These are phyloP conservation scores for Serilophus lunatus DNA, from an alignment of 2,113 vertebrate species.

Conservation along the genomic window DNA sequence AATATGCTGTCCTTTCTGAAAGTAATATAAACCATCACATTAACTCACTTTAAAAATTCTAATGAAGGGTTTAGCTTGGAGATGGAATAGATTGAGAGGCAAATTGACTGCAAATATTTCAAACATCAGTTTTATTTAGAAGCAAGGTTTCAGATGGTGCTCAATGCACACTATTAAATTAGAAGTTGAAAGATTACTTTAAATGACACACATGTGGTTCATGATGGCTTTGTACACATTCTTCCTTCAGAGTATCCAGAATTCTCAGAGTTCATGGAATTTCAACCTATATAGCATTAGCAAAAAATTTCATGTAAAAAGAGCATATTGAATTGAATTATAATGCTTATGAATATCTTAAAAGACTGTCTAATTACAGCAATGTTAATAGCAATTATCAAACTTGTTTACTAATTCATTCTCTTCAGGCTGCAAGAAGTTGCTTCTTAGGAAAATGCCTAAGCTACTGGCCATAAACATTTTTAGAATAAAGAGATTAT, in stretches of 20 bases:
- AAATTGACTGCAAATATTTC: not conserved
- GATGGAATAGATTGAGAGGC: not conserved
- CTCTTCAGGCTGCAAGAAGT: not conserved
- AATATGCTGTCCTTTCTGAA: conserved; percentile 46
- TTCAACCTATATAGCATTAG: not conserved
- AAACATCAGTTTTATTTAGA: not conserved
- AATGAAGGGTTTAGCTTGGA: not conserved
- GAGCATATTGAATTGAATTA: not conserved
- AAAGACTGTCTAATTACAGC: not conserved
- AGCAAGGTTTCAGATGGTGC: not conserved
- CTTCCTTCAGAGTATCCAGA: not conserved
- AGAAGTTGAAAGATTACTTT: not conserved
- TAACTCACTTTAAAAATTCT: not conserved
- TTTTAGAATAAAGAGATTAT: not conserved
- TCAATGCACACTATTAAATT: not conserved
- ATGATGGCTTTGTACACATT: not conserved
- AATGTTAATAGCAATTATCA: not conserved
- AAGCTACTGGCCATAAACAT: not conserved
- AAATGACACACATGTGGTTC: not conserved
- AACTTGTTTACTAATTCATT: not conserved
- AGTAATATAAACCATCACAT: conserved; percentile 12
- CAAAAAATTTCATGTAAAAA: not conserved
- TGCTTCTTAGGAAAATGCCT: not conserved
- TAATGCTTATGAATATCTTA: not conserved
- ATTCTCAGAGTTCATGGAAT: not conserved